Evolutionary conservation across 2,113 vertebrate species (phyloP).

Genomic region (Acanthisitta chloris): DNA sequence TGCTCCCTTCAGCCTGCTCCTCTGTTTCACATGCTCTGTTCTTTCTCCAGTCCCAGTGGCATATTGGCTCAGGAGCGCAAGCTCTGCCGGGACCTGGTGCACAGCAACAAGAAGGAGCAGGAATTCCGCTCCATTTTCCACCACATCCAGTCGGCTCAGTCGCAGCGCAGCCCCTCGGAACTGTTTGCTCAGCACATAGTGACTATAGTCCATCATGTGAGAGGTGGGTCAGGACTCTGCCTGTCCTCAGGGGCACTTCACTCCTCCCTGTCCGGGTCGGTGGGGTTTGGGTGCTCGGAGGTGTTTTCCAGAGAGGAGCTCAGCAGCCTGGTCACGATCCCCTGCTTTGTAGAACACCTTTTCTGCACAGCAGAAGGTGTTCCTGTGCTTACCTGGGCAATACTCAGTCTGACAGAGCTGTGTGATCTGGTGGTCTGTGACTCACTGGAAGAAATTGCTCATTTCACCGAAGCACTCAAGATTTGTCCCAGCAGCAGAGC

Average conservation of each 20-base stretch:
- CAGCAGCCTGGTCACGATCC: rapidly evolving
- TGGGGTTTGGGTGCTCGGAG: neutral
- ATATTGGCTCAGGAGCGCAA: slow-evolving; percentile 90
- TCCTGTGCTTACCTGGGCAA: neutral
- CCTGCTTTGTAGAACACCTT: neutral
- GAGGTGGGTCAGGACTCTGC: slow-evolving; percentile 78
- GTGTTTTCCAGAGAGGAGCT: neutral
- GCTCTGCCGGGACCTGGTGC: slow-evolving; percentile 89
- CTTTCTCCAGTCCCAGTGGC: slow-evolving; percentile 80
- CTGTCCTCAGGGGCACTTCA: neutral
- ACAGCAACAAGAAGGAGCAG: slow-evolving; percentile 90
- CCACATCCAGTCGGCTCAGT: slow-evolving; percentile 86
- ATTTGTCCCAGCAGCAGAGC: neutral
- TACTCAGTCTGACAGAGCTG: neutral
- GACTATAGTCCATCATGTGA: slow-evolving; percentile 93
- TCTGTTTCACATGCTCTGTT: neutral
- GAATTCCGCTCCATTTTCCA: slow-evolving; percentile 94
- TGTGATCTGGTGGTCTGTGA: neutral
- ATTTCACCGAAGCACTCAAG: neutral
- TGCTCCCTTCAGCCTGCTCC: neutral
- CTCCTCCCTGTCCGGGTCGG: neutral
- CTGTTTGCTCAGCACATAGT: slow-evolving; percentile 97
- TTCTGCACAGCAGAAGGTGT: neutral
- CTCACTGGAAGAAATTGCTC: neutral
- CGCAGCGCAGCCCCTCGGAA: slow-evolving; percentile 87